Evolutionary conservation across 1,140 invertebrate genomes (phyloP).

Genomic region (Bombus difficillimus): DNA sequence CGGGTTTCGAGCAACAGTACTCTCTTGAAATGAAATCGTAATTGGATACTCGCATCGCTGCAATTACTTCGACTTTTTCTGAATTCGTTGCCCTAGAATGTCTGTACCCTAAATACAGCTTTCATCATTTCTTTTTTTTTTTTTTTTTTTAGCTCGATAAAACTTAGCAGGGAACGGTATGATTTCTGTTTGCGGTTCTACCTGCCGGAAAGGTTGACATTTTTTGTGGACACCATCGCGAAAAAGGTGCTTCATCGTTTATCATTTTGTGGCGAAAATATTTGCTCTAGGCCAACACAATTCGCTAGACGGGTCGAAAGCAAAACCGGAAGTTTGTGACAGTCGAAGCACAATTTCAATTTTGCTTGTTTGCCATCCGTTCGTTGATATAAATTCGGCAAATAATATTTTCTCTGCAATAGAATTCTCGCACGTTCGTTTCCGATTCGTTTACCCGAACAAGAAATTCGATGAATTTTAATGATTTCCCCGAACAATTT

Average conservation of each 20-base stretch:
- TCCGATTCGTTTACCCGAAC: neutral
- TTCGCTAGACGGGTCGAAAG: neutral
- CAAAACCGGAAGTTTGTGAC: slow-evolving; percentile 10
- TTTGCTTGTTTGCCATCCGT: neutral
- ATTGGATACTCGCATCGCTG: slow-evolving; percentile 17
- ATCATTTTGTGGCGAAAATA: slow-evolving; percentile 8
- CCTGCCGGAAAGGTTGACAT: neutral
- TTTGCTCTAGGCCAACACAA: neutral
- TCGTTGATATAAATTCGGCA: neutral
- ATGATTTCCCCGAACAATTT: too few relatives aligned
- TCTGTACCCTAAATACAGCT: neutral
- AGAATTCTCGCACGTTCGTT: neutral
- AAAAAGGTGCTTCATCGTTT: neutral
- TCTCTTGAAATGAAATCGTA: slow-evolving; percentile 3
- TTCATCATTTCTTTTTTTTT: too few relatives aligned
- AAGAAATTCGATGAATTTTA: neutral
- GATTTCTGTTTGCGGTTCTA: slow-evolving; percentile 3
- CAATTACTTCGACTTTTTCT: slow-evolving; percentile 14
- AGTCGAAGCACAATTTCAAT: slow-evolving; percentile 3
- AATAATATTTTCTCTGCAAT: neutral
- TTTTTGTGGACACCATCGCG: neutral
- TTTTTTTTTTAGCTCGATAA: neutral
- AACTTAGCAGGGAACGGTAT: neutral
- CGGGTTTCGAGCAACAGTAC: neutral
- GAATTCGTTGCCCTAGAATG: neutral